A percentile compares a stretch with the other conserved stretches of the same genome.
These are phyloP conservation scores for Synanceia verrucosa DNA, from an alignment of 2,797 vertebrate genomes.

Conservation along the genomic window DNA sequence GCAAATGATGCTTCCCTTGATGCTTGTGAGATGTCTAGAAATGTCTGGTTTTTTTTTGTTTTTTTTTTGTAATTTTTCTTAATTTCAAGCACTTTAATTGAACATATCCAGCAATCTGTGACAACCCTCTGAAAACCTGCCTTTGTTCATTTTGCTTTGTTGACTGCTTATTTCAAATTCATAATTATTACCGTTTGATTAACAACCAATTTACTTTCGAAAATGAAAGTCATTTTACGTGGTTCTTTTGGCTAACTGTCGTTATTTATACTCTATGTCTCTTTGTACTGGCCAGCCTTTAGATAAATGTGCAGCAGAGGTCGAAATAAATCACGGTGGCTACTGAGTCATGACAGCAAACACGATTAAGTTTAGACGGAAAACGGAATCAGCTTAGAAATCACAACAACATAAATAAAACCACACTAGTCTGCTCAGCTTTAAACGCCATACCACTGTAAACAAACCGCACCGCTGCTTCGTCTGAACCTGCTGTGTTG, in stretches of 20 bases:
- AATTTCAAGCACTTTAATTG: background rate
- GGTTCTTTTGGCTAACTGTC: background rate
- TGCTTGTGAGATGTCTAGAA: slow-evolving; percentile 17
- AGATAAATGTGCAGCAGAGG: slow-evolving; percentile 5
- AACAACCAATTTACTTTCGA: background rate
- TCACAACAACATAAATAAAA: slow-evolving; percentile 22
- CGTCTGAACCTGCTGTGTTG: background rate
- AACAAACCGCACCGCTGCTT: slow-evolving; percentile 42
- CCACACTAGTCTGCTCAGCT: background rate
- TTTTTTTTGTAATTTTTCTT: slow-evolving; percentile 2
- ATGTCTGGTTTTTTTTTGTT: too few relatives aligned
- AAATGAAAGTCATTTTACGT: background rate
- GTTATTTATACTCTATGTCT: background rate
- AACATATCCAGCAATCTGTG: background rate
- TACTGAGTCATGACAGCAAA: slow-evolving; percentile 45
- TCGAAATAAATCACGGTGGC: slow-evolving; percentile 32
- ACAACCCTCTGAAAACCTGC: background rate
- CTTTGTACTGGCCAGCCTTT: background rate
- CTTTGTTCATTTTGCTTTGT: background rate
- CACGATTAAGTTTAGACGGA: slow-evolving; percentile 10
- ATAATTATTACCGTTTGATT: background rate
- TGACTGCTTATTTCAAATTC: background rate
- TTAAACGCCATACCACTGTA: slow-evolving; percentile 28
- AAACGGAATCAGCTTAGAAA: slow-evolving; percentile 16
- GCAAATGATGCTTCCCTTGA: too few relatives aligned